These are phyloP conservation scores for Parasteatoda tepidariorum DNA, from an alignment of 1,140 invertebrate species.

Conservation along the genomic window DNA sequence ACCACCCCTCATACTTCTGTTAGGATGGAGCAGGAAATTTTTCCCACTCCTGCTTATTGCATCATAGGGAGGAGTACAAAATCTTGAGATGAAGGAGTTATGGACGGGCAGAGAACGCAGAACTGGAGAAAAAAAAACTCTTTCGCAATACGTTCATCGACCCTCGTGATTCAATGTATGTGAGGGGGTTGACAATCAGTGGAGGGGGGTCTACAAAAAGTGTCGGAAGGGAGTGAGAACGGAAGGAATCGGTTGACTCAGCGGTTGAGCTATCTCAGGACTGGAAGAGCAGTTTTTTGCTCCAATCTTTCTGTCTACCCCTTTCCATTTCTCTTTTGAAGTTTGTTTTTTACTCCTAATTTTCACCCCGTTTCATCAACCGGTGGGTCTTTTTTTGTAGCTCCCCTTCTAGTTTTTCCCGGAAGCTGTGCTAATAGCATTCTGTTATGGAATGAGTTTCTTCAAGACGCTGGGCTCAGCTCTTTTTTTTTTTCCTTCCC, in stretches of 20 bases:
- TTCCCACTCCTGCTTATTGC: slow-evolving; percentile 3
- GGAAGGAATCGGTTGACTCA: slow-evolving; percentile 56
- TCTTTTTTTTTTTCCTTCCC: background rate
- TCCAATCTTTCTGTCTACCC: slow-evolving; percentile 28
- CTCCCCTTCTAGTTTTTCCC: background rate
- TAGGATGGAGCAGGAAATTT: background rate
- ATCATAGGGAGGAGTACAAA: slow-evolving; percentile 12
- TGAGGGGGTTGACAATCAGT: slow-evolving; percentile 27
- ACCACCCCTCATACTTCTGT: background rate
- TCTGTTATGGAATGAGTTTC: slow-evolving; percentile 6
- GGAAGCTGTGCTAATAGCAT: slow-evolving; percentile 17
- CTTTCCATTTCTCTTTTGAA: slow-evolving; percentile 11
- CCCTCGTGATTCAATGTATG: slow-evolving; percentile 49
- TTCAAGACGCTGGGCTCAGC: background rate
- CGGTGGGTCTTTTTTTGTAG: slow-evolving; percentile 38
- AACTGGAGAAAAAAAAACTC: slow-evolving; percentile 4
- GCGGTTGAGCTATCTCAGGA: slow-evolving; percentile 24
- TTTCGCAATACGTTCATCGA: slow-evolving; percentile 40
- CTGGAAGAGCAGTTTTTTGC: background rate
- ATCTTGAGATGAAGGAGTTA: slow-evolving; percentile 10
- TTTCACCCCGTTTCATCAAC: slow-evolving; percentile 33
- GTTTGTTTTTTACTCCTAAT: slow-evolving; percentile 10
- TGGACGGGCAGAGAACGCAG: slow-evolving; percentile 26
- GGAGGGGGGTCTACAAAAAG: slow-evolving; percentile 11
- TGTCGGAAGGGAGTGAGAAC: slow-evolving; percentile 51